A percentile compares a stretch with the other conserved stretches of the same genome.
Evolutionary conservation across 2,888 invertebrate genomes (phyloP).

Genomic region (Cybosia mesomella): DNA sequence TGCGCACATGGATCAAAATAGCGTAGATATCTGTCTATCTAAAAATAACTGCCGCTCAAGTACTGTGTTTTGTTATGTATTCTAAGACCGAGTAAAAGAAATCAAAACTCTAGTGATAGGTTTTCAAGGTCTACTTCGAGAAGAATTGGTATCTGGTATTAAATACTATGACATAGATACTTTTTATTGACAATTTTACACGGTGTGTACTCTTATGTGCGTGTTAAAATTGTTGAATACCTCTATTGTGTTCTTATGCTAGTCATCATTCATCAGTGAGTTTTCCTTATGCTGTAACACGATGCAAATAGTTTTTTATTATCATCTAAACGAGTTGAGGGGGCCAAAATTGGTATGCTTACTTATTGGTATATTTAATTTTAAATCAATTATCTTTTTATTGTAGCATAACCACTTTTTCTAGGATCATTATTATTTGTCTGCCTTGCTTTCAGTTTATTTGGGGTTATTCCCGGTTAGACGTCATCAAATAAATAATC

Average conservation of each 20-base stretch:
- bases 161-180: constrained; percentile 2
- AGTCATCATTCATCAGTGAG: constrained; percentile 37
- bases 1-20: too few species aligned
- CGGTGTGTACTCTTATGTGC: constrained; percentile 12
- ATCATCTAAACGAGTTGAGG: neutral
- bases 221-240: constrained; percentile 19
- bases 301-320: neutral
- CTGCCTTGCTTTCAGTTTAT: too few species aligned
- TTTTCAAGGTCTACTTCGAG: constrained; percentile 5
- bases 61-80: too few species aligned
- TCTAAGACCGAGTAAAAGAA: neutral
- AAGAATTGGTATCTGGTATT: neutral
- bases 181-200: constrained; percentile 18
- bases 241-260: constrained; percentile 28
- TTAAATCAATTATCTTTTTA: neutral
- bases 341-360: neutral
- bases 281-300: constrained; percentile 37
- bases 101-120: neutral
- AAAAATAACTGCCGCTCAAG: too few species aligned
- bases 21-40: too few species aligned
- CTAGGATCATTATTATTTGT: too few species aligned
- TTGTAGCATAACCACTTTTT: neutral
- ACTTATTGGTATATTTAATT: too few species aligned
- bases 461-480: too few species aligned
- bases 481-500: too few species aligned